These are phyloP conservation scores for Boloria selene DNA, from an alignment of 2,888 invertebrate genomes.

Conservation along the genomic window DNA sequence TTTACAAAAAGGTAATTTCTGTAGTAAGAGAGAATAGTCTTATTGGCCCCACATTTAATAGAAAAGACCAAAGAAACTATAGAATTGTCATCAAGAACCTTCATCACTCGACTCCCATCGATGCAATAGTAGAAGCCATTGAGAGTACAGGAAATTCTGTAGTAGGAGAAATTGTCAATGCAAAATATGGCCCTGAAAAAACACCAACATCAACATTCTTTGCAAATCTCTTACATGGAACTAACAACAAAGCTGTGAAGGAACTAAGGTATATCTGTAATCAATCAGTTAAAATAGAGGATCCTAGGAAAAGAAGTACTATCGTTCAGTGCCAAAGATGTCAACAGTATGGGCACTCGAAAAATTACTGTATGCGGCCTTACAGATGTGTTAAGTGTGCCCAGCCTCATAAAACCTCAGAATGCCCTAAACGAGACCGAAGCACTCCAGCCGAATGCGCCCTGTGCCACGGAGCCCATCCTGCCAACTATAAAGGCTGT, in stretches of 20 bases:
- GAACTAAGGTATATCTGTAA: constrained; percentile 34
- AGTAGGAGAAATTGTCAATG: constrained; percentile 3
- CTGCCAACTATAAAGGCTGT: not conserved
- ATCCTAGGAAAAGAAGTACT: constrained; percentile 29
- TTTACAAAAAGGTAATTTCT: constrained; percentile 3
- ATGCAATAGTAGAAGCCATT: constrained; percentile 16
- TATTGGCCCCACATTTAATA: constrained; percentile 42
- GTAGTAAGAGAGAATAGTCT: constrained; percentile 29
- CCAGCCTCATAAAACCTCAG: constrained; percentile 39
- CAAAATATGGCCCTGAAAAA: constrained; percentile 1
- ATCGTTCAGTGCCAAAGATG: constrained; percentile 39
- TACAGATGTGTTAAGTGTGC: constrained; percentile 43
- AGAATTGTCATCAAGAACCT: constrained; percentile 23
- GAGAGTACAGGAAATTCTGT: constrained; percentile 1
- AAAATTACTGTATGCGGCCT: constrained; percentile 42
- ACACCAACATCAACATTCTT: not conserved
- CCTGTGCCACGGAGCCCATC: not conserved
- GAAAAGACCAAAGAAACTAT: constrained; percentile 34
- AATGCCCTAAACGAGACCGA: constrained; percentile 38
- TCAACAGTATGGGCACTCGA: constrained; percentile 42
- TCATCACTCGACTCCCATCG: constrained; percentile 2
- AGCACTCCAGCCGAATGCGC: constrained; percentile 6
- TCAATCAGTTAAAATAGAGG: constrained; percentile 32
- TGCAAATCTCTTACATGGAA: constrained; percentile 1
- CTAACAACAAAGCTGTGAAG: constrained; percentile 30